phyloP scores from a whole-genome alignment of 1,140 invertebrate genomes.

The Idris sp. region DNA sequence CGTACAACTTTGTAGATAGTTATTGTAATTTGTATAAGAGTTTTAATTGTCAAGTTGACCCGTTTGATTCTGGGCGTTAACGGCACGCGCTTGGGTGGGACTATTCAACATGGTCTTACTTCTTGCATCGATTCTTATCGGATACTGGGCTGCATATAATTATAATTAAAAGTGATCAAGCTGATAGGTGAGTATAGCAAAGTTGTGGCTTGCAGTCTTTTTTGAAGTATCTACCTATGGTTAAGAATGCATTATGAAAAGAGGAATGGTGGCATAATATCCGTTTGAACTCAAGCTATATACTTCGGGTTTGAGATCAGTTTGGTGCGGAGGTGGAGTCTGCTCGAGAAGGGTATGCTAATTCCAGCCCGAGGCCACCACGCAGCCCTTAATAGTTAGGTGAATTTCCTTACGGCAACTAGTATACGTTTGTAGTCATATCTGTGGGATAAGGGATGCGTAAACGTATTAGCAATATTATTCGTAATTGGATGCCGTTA shows the following conservation, averaged over 20 bases:
- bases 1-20: neutral
- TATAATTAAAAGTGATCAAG: slow-evolving; percentile 78
- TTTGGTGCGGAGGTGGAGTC: slow-evolving; percentile 76
- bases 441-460: slow-evolving; percentile 58
- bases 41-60: slow-evolving; percentile 59
- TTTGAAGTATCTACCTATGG: slow-evolving; percentile 69
- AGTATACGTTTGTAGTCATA: slow-evolving; percentile 63
- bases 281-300: slow-evolving; percentile 77
- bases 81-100: slow-evolving; percentile 77
- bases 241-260: slow-evolving; percentile 72
- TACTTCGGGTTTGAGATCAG: slow-evolving; percentile 71
- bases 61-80: slow-evolving; percentile 72
- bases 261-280: slow-evolving; percentile 78
- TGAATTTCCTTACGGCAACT: slow-evolving; percentile 74
- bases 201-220: slow-evolving; percentile 50
- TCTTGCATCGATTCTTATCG: slow-evolving; percentile 72
- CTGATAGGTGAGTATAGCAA: slow-evolving; percentile 68
- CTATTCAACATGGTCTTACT: slow-evolving; percentile 62
- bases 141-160: slow-evolving; percentile 75
- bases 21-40: slow-evolving; percentile 33
- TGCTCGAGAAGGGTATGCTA: slow-evolving; percentile 76
- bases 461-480: slow-evolving; percentile 60
- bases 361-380: slow-evolving; percentile 77
- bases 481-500: slow-evolving; percentile 56
- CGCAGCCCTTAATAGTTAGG: slow-evolving; percentile 78